These are phyloP conservation scores for Labeo catla DNA, from an alignment of 2,113 vertebrate genomes.

Conservation along the genomic window DNA sequence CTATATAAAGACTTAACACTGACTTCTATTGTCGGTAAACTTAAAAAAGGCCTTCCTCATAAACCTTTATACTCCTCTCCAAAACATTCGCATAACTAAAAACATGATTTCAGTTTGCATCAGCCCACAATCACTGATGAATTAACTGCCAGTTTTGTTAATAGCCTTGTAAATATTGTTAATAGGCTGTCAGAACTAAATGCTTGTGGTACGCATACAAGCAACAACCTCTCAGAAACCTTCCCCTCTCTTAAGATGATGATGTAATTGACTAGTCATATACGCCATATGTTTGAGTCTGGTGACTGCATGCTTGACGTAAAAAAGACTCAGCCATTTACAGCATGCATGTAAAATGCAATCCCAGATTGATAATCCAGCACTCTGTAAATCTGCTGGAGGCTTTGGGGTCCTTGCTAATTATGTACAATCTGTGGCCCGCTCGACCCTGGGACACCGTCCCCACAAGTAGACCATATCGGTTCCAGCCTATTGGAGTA, in stretches of 20 bases:
- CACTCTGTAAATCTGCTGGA: constrained; percentile 15
- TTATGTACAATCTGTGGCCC: constrained; percentile 34
- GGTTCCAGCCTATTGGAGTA: constrained; percentile 62
- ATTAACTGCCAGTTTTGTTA: no score
- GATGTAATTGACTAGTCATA: background rate
- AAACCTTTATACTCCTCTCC: background rate
- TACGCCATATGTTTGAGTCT: background rate
- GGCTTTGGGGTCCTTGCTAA: constrained; percentile 29
- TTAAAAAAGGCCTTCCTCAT: background rate
- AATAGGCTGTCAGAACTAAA: background rate
- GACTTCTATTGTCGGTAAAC: background rate
- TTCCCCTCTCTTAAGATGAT: background rate
- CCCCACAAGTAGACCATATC: constrained; percentile 41
- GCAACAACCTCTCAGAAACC: background rate
- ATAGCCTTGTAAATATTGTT: background rate
- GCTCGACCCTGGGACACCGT: constrained; percentile 17
- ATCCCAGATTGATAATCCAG: constrained; percentile 39
- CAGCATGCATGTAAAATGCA: background rate
- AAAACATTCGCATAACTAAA: background rate
- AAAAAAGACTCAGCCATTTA: background rate
- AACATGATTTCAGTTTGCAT: background rate
- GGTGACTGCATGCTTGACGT: background rate
- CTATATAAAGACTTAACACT: background rate
- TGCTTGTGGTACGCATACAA: background rate
- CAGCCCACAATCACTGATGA: background rate